Conservation (phyloP, 1,140 invertebrate genomes). For the Leguminivora glycinivorella region DNA sequence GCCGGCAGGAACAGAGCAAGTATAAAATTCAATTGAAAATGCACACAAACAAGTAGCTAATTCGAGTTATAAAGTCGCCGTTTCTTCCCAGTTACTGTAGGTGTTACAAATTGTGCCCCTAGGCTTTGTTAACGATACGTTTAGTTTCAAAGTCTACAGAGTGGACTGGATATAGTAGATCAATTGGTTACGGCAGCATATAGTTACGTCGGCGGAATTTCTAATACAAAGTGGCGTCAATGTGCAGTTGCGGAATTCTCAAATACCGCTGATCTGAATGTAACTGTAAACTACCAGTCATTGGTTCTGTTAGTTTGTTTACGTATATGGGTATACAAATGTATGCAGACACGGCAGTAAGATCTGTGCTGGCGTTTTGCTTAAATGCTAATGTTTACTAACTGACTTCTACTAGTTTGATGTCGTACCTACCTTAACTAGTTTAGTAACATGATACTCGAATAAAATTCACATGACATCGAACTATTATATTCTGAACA, state of each 20-base stretch:
- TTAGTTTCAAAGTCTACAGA: slow-evolving; percentile 34
- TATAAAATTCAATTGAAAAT: slow-evolving; percentile 14
- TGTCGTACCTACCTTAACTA: not conserved
- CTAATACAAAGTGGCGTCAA: slow-evolving; percentile 38
- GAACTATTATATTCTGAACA: not conserved
- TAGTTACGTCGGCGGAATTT: slow-evolving; percentile 41
- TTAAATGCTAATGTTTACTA: slow-evolving; percentile 24
- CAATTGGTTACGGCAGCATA: slow-evolving; percentile 42
- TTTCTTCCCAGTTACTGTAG: slow-evolving; percentile 36
- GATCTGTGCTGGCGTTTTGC: slow-evolving; percentile 18
- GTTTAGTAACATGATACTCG: not conserved
- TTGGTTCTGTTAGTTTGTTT: slow-evolving; percentile 23
- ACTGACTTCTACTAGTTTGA: slow-evolving; percentile 10
- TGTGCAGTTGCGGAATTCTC: slow-evolving; percentile 35
- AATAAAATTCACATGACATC: not conserved
- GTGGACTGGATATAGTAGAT: slow-evolving; percentile 35
- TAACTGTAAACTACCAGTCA: slow-evolving; percentile 36
- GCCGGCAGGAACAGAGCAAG: not conserved
- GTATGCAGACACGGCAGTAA: slow-evolving; percentile 13
- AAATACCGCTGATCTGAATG: slow-evolving; percentile 35
- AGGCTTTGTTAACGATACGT: slow-evolving; percentile 41
- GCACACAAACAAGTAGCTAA: slow-evolving; percentile 26
- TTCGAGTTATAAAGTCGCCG: slow-evolving; percentile 20
- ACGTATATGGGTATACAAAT: slow-evolving; percentile 23
- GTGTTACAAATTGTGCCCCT: slow-evolving; percentile 55